phyloP scores from a whole-genome alignment of 2,113 vertebrate species.

The Elgaria multicarinata region DNA sequence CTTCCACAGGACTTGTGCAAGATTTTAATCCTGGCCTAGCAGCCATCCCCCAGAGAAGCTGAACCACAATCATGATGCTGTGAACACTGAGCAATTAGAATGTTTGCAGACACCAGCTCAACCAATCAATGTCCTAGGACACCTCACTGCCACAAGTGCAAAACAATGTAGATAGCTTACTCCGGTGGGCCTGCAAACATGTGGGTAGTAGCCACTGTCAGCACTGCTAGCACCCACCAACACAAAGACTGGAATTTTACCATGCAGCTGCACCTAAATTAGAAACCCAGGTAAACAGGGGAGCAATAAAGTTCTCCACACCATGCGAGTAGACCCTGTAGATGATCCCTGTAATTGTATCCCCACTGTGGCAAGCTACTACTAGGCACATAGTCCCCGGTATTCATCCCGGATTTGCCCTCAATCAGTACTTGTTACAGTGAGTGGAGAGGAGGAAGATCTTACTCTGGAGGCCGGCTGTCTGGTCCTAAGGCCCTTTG shows the following conservation, averaged over 20 bases:
- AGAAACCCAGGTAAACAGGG: background rate
- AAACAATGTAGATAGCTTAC: background rate
- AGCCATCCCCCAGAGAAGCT: background rate
- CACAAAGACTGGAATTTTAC: background rate
- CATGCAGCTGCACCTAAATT: background rate
- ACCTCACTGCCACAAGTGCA: background rate
- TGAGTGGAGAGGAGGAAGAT: accelerated
- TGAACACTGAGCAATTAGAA: background rate
- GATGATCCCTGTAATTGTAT: background rate
- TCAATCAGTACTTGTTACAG: background rate
- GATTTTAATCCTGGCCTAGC: background rate
- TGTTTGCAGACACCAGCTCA: background rate
- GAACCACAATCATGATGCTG: background rate
- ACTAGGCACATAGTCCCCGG: background rate
- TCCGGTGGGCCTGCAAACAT: background rate
- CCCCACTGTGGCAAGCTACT: background rate
- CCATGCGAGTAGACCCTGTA: background rate
- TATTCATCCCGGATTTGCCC: background rate
- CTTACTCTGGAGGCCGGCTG: constrained; percentile 94
- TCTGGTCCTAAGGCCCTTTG: constrained; percentile 92
- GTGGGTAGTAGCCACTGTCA: background rate
- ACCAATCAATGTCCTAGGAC: background rate
- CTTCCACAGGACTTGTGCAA: background rate
- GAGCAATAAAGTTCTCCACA: background rate
- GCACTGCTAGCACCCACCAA: background rate